Evolutionary conservation across 1,140 invertebrate genomes (phyloP).

Genomic region (Magallana gigas): DNA sequence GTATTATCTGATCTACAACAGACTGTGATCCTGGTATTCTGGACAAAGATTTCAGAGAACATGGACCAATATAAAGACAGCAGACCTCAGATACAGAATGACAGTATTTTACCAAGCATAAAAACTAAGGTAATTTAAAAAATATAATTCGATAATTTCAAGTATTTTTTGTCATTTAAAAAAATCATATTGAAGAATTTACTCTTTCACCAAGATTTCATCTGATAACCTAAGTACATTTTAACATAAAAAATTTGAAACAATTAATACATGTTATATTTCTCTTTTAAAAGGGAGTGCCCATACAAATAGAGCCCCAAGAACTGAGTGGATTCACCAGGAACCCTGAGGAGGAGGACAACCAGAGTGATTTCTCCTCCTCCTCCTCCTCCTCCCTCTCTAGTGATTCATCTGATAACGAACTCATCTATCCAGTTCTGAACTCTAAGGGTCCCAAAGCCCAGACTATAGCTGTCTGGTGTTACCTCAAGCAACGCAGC

Average conservation of each 20-base stretch:
- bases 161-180: no score
- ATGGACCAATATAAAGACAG: background rate
- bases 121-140: background rate
- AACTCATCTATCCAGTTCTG: constrained; percentile 48
- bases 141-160: no score
- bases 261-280: background rate
- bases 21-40: background rate
- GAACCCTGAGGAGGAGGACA: background rate
- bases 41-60: background rate
- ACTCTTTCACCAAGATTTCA: no score
- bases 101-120: background rate
- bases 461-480: constrained; percentile 87
- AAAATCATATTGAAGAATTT: no score
- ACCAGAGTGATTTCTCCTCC: constrained; percentile 6
- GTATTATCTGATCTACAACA: background rate
- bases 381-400: background rate
- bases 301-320: background rate
- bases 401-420: constrained; percentile 20
- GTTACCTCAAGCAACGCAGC: constrained; percentile 89
- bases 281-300: background rate
- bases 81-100: background rate
- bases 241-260: no score
- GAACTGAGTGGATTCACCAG: background rate
- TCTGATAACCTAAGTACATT: no score
- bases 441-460: constrained; percentile 60